These are phyloP conservation scores for Zeus faber DNA, from an alignment of 2,113 vertebrate species.

Conservation along the genomic window DNA sequence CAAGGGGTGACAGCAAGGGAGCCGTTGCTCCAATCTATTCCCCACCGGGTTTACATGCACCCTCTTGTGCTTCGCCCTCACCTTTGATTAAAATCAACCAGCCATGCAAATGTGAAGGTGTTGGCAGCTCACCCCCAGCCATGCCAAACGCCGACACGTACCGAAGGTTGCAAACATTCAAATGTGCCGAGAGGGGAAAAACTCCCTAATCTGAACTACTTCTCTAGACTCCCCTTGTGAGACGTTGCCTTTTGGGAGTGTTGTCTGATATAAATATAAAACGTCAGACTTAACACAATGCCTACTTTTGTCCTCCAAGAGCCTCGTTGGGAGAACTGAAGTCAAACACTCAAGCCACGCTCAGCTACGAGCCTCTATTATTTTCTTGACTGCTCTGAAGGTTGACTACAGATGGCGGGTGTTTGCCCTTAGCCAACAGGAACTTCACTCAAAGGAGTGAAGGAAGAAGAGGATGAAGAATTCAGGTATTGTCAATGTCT, in stretches of 20 bases:
- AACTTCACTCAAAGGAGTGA: too few species aligned
- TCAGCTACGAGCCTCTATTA: conserved; percentile 55
- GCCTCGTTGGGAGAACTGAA: conserved; percentile 29
- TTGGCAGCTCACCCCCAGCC: conserved; percentile 44
- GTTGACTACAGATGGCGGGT: conserved; percentile 56
- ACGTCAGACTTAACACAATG: conserved; percentile 26
- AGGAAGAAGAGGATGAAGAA: too few species aligned
- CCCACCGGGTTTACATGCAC: conserved; percentile 21
- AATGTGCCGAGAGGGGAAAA: background rate
- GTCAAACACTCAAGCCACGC: conserved; percentile 51
- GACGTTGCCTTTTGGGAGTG: conserved; percentile 36
- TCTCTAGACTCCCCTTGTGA: conserved; percentile 22
- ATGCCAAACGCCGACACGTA: conserved; percentile 33
- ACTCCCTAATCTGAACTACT: background rate
- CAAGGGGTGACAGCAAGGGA: conserved; percentile 21
- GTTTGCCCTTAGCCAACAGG: conserved; percentile 67
- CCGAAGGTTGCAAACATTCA: conserved; percentile 30
- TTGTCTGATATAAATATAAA: conserved; percentile 8
- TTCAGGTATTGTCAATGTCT: too few species aligned
- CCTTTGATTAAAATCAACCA: conserved; percentile 61
- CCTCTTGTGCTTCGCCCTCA: conserved; percentile 38
- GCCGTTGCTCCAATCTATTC: conserved; percentile 1
- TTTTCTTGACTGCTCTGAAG: conserved; percentile 46
- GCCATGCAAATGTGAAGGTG: conserved; percentile 31
- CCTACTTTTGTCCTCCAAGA: conserved; percentile 22